These are phyloP conservation scores for Sphyrna mokarran DNA, from an alignment of 2,113 vertebrate species.

Conservation along the genomic window DNA sequence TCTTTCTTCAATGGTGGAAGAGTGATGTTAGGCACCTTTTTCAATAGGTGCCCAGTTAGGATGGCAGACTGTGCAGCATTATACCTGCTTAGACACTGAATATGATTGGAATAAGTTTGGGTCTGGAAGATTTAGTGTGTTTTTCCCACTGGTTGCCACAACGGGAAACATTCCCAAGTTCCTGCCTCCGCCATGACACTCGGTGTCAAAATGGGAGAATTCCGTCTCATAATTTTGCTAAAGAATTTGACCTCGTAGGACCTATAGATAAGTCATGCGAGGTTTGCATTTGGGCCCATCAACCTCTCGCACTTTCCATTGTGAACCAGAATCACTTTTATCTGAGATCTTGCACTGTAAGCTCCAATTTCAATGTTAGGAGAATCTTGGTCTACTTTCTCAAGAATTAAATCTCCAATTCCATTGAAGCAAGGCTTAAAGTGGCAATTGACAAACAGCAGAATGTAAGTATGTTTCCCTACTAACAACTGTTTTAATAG, in stretches of 20 bases:
- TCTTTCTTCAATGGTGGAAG: too few species aligned
- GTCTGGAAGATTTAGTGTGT: too few species aligned
- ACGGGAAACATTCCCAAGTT: too few species aligned
- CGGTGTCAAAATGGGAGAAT: too few species aligned
- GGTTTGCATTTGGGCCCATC: neutral
- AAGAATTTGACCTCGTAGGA: neutral
- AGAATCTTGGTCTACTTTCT: neutral
- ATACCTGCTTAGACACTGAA: too few species aligned
- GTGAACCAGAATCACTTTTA: neutral
- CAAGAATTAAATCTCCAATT: neutral
- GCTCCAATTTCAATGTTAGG: neutral
- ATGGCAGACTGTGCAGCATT: too few species aligned
- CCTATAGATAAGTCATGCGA: neutral
- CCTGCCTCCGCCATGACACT: too few species aligned
- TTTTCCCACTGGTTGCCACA: too few species aligned
- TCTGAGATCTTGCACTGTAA: neutral
- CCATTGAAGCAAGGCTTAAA: neutral
- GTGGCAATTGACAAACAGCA: neutral
- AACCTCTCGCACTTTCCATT: neutral
- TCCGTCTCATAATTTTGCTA: neutral
- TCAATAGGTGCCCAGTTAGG: too few species aligned
- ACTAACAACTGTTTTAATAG: neutral
- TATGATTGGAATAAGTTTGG: too few species aligned
- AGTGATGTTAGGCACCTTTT: too few species aligned
- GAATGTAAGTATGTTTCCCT: neutral